Conservation (phyloP, 2,797 vertebrate species). For the Siniperca scherzeri region DNA sequence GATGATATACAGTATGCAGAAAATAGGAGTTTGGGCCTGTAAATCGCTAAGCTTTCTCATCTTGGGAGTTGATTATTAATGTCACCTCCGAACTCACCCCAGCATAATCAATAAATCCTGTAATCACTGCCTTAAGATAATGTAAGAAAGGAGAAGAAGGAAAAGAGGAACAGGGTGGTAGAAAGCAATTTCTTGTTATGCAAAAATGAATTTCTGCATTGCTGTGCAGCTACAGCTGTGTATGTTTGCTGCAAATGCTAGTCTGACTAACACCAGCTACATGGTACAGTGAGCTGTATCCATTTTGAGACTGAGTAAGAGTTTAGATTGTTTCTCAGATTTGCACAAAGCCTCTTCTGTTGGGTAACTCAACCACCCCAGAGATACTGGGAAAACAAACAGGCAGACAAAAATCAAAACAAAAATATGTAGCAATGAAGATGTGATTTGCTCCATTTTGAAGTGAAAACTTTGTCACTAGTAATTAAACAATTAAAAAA, state of each 20-base stretch:
- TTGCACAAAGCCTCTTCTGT: slow-evolving; percentile 1
- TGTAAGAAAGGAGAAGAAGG: not conserved
- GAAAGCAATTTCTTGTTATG: not conserved
- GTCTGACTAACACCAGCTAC: not conserved
- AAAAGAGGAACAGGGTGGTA: not conserved
- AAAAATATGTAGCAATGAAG: not conserved
- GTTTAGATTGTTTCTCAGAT: slow-evolving; percentile 7
- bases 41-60: not conserved
- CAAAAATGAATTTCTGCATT: not conserved
- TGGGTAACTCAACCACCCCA: not conserved
- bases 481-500: not conserved
- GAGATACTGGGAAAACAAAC: not conserved
- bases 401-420: not conserved
- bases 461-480: not conserved
- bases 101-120: slow-evolving; percentile 19
- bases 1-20: slow-evolving; percentile 8
- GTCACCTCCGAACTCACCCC: slow-evolving; percentile 4
- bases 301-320: slow-evolving; percentile 10
- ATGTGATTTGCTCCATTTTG: not conserved
- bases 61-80: slow-evolving; percentile 25
- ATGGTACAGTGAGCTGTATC: slow-evolving; percentile 11
- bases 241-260: not conserved
- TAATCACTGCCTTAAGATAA: slow-evolving; percentile 18
- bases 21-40: not conserved
- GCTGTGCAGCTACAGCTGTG: not conserved